Conservation (phyloP, 2,888 invertebrate genomes). For the Escarpia spicata region DNA sequence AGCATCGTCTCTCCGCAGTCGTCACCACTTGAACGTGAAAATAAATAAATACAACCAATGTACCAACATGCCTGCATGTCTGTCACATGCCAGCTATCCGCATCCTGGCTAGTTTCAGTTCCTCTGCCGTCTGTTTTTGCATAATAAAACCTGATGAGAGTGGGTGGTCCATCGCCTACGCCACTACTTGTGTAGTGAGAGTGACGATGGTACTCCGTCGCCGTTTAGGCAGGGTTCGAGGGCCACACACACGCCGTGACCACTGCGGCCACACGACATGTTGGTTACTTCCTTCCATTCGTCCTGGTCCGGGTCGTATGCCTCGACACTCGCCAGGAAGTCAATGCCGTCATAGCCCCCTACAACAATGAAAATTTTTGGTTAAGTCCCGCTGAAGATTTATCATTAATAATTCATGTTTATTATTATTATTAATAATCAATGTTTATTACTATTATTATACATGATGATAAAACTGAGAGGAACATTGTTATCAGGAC, state of each 20-base stretch:
- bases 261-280: conserved; percentile 86
- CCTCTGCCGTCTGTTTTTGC: not conserved
- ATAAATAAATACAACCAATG: conserved; percentile 8
- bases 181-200: not conserved
- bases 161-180: not conserved
- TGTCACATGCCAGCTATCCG: not conserved
- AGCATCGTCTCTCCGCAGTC: not conserved
- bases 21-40: not conserved
- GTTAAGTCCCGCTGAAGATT: not conserved
- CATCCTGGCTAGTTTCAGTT: not conserved
- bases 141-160: not conserved
- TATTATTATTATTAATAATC: too few species aligned
- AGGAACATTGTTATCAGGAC: not conserved
- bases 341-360: conserved; percentile 90
- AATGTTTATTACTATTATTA: not conserved
- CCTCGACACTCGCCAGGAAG: conserved; percentile 87
- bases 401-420: too few species aligned
- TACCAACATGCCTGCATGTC: conserved; percentile 2
- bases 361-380: conserved; percentile 61
- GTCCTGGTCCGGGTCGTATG: conserved; percentile 83
- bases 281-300: conserved; percentile 81
- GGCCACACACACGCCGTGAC: conserved; percentile 91
- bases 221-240: conserved; percentile 66
- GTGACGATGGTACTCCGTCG: not conserved
- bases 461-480: not conserved